phyloP scores from a whole-genome alignment of 1,140 invertebrate genomes.

The Eriosoma lanigerum region DNA sequence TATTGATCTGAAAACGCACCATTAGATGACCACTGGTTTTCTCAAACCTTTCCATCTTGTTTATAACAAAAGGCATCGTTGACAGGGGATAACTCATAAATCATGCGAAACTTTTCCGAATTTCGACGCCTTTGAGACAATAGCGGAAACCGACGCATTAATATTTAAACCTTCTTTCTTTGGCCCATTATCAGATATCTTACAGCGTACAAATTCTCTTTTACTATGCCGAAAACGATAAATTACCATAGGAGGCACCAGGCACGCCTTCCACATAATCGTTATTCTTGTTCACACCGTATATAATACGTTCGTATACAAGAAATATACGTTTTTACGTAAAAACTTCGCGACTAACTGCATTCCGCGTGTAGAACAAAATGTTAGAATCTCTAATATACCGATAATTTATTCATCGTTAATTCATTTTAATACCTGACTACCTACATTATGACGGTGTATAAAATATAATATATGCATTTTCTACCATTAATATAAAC shows the following conservation, averaged over 20 bases:
- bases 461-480: no score
- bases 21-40: slow-evolving; percentile 23
- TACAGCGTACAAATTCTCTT: slow-evolving; percentile 2
- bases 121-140: slow-evolving; percentile 44
- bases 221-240: background rate
- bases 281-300: background rate
- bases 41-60: slow-evolving; percentile 24
- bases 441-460: no score
- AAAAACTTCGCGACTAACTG: no score
- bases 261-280: background rate
- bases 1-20: no score
- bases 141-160: slow-evolving; percentile 31
- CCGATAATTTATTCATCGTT: no score
- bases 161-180: slow-evolving; percentile 46
- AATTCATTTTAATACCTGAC: no score
- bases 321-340: no score
- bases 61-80: slow-evolving; percentile 37
- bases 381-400: no score
- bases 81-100: slow-evolving; percentile 37
- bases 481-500: no score
- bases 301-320: background rate
- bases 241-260: background rate
- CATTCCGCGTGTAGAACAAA: no score
- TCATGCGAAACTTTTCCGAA: slow-evolving; percentile 40
- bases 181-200: slow-evolving; percentile 44